Percentiles rank a stretch among this genome's conserved stretches.
These are phyloP conservation scores for Erebia ligea DNA, from an alignment of 2,888 invertebrate species.

Conservation along the genomic window DNA sequence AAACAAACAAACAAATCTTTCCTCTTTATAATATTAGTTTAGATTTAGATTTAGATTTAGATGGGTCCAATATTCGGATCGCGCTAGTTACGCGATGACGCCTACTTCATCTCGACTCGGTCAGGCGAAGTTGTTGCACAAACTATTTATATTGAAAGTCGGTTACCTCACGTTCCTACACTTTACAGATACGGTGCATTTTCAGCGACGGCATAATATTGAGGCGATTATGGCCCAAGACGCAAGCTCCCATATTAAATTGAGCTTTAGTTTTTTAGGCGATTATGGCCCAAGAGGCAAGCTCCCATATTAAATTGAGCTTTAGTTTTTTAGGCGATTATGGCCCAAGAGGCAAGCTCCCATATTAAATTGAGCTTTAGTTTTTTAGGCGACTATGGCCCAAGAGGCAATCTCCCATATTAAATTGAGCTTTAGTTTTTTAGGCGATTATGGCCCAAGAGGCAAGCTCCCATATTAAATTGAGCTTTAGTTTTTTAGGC, in stretches of 20 bases:
- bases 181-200: slow-evolving; percentile 30
- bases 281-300: neutral
- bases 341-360: neutral
- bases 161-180: slow-evolving; percentile 51
- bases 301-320: too few species aligned
- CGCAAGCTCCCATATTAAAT: too few species aligned
- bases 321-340: neutral
- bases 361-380: too few species aligned
- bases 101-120: slow-evolving; percentile 32
- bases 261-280: neutral
- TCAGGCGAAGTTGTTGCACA: slow-evolving; percentile 50
- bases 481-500: neutral
- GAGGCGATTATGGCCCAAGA: neutral
- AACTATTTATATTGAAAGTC: slow-evolving; percentile 61
- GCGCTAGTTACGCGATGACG: slow-evolving; percentile 32
- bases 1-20: too few species aligned
- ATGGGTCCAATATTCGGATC: slow-evolving; percentile 12
- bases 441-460: neutral
- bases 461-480: too few species aligned
- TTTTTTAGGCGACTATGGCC: neutral
- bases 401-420: neutral
- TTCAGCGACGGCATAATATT: slow-evolving; percentile 38
- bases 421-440: too few species aligned
- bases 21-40: too few species aligned
- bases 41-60: too few species aligned